Base-by-base conservation (phyloP, 2,113 vertebrate genomes). In the Phyllostomus discolor region DNA sequence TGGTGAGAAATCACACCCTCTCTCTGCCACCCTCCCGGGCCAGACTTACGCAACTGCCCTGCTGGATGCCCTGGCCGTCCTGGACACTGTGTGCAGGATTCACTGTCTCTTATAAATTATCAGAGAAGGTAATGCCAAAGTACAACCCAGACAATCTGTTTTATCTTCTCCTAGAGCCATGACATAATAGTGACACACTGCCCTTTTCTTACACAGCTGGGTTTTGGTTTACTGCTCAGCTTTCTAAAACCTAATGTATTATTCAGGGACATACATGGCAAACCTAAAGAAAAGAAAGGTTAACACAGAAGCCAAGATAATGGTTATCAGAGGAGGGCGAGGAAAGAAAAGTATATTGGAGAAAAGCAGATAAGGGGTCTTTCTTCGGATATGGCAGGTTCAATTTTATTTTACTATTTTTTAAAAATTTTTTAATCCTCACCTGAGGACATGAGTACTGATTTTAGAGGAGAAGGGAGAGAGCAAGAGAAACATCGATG, bases 51-150 rank as follows among this genome's bases (percentile, higher is more conserved):
- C 11, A 11, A 16, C 0, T 0, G 57, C 31, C 35, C 75, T 35
- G 24, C 41, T 6, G 2, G 15, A 54, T 9, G 41, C 1, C 70
- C 2, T 0, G 4, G 59, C n/a, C 4, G 31, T 2, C 19, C 1
- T 64, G 14, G 46, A 54, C 48, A 15, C 43, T 41, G 2, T 31
- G 38, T 14, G 83, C 59, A 57, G 46, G 9, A 76, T 10, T 88
- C 66, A 87, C 0, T 14, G 76, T 6, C 17, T 84, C 83, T 59
- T 28, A 50, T 3, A 76, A 78, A 52, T 33, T 54, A 84, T 2
- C 24, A 46, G 76, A 59, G 72, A 81, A 59, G 35, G 66, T 22
- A 28, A 79, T 35, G 54, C 41, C 59, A 28, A 88, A 75, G 38
- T 41, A 7, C 28, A 26, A 81, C n/a, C 72, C 46, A 43, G 9